These are phyloP conservation scores for Caenorhabditis remanei DNA, from an alignment of 1,140 invertebrate genomes.

Conservation along the genomic window DNA sequence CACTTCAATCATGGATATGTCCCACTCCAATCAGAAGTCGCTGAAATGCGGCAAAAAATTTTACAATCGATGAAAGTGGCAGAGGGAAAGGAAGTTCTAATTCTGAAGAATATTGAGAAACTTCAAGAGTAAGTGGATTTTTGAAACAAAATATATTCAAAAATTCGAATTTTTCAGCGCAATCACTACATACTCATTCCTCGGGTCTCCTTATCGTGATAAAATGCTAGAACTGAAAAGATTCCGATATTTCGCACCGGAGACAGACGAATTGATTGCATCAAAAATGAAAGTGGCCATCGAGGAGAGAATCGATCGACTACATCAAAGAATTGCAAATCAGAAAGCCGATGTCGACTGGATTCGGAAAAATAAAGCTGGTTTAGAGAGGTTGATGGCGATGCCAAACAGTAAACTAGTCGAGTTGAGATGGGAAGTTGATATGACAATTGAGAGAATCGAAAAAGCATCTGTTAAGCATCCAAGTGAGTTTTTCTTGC, in stretches of 20 bases:
- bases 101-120: slow-evolving; percentile 14
- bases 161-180: background rate
- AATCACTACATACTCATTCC: background rate
- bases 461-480: background rate
- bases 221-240: background rate
- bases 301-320: background rate
- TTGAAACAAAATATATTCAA: too few species aligned
- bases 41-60: background rate
- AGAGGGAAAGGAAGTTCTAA: background rate
- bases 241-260: background rate
- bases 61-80: background rate
- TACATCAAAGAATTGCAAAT: background rate
- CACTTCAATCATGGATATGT: slow-evolving; percentile 16
- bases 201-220: background rate
- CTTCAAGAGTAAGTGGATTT: background rate
- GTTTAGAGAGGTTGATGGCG: background rate
- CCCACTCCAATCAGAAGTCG: background rate
- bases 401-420: background rate
- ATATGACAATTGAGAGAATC: background rate
- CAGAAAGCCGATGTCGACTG: slow-evolving; percentile 7
- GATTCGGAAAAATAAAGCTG: slow-evolving; percentile 12
- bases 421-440: background rate
- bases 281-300: background rate
- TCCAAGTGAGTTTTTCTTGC: background rate
- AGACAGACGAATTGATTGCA: background rate